phyloP scores from a whole-genome alignment of 2,797 vertebrate species.

The Tadarida brasiliensis region DNA sequence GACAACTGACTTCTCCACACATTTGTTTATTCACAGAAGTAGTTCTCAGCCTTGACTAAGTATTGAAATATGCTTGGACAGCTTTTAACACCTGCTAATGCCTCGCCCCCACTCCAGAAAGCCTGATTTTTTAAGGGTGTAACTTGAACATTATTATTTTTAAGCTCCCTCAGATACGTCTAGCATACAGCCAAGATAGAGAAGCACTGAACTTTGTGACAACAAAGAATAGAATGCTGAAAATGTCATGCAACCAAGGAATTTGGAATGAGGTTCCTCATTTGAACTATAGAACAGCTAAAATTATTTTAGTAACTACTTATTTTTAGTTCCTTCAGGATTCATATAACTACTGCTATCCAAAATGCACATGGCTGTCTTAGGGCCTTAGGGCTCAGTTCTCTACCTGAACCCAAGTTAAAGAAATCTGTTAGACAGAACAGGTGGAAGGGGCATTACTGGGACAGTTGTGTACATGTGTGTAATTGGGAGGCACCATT shows the following conservation, averaged over 20 bases:
- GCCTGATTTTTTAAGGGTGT: not conserved
- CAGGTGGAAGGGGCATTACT: not conserved
- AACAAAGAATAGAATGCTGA: not conserved
- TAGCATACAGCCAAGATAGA: not conserved
- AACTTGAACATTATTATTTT: not conserved
- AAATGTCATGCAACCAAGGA: not conserved
- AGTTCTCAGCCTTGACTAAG: not conserved
- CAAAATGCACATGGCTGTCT: not conserved
- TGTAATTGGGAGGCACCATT: not conserved
- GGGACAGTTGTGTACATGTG: too few relatives aligned
- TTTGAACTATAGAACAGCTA: not conserved
- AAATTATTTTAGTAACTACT: conserved; percentile 10
- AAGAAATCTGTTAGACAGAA: not conserved
- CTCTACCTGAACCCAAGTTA: not conserved
- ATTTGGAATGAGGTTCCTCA: not conserved
- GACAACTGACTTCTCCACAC: not conserved
- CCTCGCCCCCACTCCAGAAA: not conserved
- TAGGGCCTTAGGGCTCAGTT: not conserved
- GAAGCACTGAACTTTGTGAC: not conserved
- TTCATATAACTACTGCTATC: not conserved
- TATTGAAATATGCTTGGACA: too few relatives aligned
- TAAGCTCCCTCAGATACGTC: not conserved
- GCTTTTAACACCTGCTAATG: not conserved
- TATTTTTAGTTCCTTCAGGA: not conserved
- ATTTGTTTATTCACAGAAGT: not conserved